phyloP scores from a whole-genome alignment of 2,113 vertebrate species.

The Ceyx melanurus region DNA sequence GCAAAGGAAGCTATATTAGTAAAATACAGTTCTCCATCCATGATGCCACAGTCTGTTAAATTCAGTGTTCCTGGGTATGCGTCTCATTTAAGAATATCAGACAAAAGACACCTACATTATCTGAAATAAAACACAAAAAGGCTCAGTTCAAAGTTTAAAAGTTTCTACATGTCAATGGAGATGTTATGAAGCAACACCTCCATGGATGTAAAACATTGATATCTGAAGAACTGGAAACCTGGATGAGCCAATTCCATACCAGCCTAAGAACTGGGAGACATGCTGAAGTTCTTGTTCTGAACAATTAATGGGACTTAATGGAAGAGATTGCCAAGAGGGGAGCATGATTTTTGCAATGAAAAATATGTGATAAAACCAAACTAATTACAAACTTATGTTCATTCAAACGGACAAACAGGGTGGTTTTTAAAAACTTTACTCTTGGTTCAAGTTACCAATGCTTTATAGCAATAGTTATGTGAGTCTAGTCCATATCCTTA shows the following conservation, averaged over 20 bases:
- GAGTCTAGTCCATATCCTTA: neutral
- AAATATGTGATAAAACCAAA: neutral
- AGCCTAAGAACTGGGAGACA: neutral
- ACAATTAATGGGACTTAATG: neutral
- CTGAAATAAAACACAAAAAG: neutral
- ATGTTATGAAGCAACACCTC: neutral
- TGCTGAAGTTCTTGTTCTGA: neutral
- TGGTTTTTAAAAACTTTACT: neutral
- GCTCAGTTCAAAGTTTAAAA: neutral
- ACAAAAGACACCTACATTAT: neutral
- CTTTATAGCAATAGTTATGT: neutral
- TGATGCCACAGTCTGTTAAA: neutral
- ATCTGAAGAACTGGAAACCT: neutral
- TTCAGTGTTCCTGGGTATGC: neutral
- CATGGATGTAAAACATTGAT: neutral
- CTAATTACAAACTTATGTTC: neutral
- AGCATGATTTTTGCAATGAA: neutral
- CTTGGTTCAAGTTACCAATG: neutral
- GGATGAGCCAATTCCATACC: neutral
- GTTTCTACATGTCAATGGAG: neutral
- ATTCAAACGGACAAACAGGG: fast-evolving
- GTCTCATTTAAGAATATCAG: neutral
- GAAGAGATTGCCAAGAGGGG: neutral
- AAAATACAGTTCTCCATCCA: neutral
- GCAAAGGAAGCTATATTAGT: neutral